Percentiles rank a stretch among this genome's conserved stretches.
Evolutionary conservation across 2,797 vertebrate genomes (phyloP).

Genomic region (Siniperca obscura): DNA sequence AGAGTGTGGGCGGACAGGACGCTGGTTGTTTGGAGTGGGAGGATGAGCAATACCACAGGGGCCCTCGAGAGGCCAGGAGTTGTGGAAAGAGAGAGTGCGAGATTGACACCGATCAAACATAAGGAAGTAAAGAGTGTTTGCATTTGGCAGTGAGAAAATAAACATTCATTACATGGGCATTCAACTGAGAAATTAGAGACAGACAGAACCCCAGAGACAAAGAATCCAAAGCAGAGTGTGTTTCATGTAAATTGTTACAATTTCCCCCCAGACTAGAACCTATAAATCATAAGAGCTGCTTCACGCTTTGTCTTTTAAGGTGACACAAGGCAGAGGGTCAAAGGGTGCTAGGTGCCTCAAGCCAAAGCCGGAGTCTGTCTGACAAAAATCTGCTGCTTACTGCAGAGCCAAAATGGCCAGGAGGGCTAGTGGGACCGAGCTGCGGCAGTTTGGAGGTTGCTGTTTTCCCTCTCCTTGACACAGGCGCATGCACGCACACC

Average conservation of each 20-base stretch:
- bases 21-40: conserved; percentile 64
- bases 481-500: neutral
- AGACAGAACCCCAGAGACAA: conserved; percentile 35
- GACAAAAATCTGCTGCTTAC: conserved; percentile 41
- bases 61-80: conserved; percentile 36
- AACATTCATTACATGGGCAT: conserved; percentile 48
- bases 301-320: conserved; percentile 42
- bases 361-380: conserved; percentile 45
- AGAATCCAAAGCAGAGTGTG: conserved; percentile 14
- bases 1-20: conserved; percentile 61
- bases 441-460: conserved; percentile 45
- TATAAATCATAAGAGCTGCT: conserved; percentile 24
- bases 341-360: conserved; percentile 35
- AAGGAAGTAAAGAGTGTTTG: conserved; percentile 52
- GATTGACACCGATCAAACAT: conserved; percentile 66
- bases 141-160: conserved; percentile 53
- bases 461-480: conserved; percentile 53
- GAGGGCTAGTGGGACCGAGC: conserved; percentile 45
- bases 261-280: conserved; percentile 14
- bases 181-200: conserved; percentile 54
- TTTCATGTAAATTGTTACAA: conserved; percentile 28
- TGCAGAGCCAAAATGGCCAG: conserved; percentile 48
- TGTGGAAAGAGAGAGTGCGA: conserved; percentile 39
- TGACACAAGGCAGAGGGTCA: conserved; percentile 45
- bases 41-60: conserved; percentile 61